Conservation (phyloP, 2,113 vertebrate genomes). For the Rhineura floridana region DNA sequence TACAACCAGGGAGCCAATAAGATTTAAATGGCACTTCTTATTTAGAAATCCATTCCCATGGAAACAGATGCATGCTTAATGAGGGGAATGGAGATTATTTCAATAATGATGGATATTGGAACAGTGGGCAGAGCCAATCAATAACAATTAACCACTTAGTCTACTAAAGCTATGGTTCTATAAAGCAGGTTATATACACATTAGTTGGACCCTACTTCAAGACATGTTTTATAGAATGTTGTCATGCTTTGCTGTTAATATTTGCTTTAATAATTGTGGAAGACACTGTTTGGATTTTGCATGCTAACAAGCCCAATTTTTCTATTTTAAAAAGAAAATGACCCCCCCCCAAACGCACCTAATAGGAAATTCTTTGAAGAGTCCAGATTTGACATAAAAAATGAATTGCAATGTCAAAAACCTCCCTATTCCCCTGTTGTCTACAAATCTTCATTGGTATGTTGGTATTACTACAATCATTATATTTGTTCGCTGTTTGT, state of each 20-base stretch:
- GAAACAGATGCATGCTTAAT: slow-evolving; percentile 86
- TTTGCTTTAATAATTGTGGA: slow-evolving; percentile 41
- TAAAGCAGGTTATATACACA: slow-evolving; percentile 75
- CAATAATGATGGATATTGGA: slow-evolving; percentile 82
- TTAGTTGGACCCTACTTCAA: slow-evolving; percentile 69
- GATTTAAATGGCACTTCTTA: slow-evolving; percentile 73
- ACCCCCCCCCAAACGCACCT: no score
- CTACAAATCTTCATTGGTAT: not conserved
- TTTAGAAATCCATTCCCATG: slow-evolving; percentile 82
- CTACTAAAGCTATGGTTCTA: slow-evolving; percentile 77
- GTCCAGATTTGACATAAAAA: slow-evolving; percentile 59
- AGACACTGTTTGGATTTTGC: slow-evolving; percentile 32
- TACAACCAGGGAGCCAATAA: slow-evolving; percentile 79
- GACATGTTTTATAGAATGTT: slow-evolving; percentile 58
- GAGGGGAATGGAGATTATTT: slow-evolving; percentile 79
- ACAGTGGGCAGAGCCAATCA: slow-evolving; percentile 80
- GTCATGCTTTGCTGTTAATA: slow-evolving; percentile 60
- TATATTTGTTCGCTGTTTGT: not conserved
- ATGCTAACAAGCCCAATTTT: slow-evolving; percentile 32
- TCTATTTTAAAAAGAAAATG: slow-evolving; percentile 45
- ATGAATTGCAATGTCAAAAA: slow-evolving; percentile 60
- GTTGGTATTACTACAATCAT: not conserved
- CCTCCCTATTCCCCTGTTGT: not conserved
- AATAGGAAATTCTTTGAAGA: slow-evolving; percentile 53
- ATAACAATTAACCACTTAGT: slow-evolving; percentile 81